A percentile compares a stretch with the other conserved stretches of the same genome.
phyloP scores from a whole-genome alignment of 2,888 invertebrate species.

The Ochlodes sylvanus region DNA sequence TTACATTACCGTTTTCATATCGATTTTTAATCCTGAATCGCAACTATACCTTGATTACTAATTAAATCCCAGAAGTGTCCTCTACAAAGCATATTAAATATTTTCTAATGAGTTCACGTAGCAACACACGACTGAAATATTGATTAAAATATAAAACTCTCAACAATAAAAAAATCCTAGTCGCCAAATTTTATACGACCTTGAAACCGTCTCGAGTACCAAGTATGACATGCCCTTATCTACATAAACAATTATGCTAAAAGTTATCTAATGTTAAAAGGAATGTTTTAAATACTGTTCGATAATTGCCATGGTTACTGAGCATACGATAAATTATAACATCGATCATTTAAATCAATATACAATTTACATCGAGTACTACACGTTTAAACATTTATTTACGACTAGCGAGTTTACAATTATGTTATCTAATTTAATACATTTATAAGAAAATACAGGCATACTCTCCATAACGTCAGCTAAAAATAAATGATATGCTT shows the following conservation, averaged over 20 bases:
- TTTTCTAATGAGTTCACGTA: background rate
- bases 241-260: background rate
- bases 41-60: no score
- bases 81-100: background rate
- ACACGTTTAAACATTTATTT: constrained; percentile 11
- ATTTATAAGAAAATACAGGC: constrained; percentile 22
- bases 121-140: background rate
- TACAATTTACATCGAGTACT: constrained; percentile 16
- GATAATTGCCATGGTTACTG: background rate
- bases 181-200: constrained; percentile 2
- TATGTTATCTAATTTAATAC: constrained; percentile 1
- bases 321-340: background rate
- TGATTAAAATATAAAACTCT: background rate
- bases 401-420: background rate
- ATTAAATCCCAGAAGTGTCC: no score
- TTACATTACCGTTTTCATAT: no score
- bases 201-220: background rate
- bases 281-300: constrained; percentile 6
- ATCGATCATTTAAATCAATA: constrained; percentile 8
- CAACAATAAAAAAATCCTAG: constrained; percentile 4
- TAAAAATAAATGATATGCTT: constrained; percentile 39
- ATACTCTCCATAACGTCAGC: constrained; percentile 26
- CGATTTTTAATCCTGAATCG: no score
- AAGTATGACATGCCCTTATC: background rate
- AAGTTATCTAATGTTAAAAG: background rate